These are phyloP conservation scores for Paelopatides confundens DNA, from an alignment of 53 echinoderm and acorn worm genomes.

Conservation along the genomic window DNA sequence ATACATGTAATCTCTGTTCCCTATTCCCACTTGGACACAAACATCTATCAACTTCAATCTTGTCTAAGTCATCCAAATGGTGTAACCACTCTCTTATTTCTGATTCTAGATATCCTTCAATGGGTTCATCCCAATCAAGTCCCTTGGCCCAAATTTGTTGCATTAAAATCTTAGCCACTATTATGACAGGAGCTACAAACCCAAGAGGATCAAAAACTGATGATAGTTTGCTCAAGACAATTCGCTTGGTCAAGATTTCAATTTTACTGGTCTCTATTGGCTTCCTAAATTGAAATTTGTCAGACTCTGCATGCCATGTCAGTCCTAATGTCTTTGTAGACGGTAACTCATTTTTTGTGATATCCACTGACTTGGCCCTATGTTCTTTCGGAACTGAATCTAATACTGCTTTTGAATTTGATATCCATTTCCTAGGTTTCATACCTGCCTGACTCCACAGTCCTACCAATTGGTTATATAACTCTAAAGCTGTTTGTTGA, in stretches of 20 bases:
- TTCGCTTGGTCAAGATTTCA: neutral
- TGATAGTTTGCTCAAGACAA: slow-evolving; percentile 40
- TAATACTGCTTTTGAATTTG: slow-evolving; percentile 62
- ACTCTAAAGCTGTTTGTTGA: neutral
- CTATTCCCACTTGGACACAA: neutral
- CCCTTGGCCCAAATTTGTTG: slow-evolving; percentile 69
- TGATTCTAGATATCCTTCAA: slow-evolving; percentile 46
- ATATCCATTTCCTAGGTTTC: slow-evolving; percentile 55
- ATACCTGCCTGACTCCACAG: slow-evolving; percentile 1
- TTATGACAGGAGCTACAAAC: slow-evolving; percentile 70
- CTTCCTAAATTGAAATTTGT: slow-evolving; percentile 65
- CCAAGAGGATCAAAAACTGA: slow-evolving; percentile 80
- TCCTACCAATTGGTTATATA: neutral
- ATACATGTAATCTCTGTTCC: neutral
- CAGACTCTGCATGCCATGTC: slow-evolving; percentile 73
- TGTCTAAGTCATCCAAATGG: neutral
- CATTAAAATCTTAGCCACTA: slow-evolving; percentile 71
- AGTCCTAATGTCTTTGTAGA: slow-evolving; percentile 61
- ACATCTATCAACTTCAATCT: slow-evolving; percentile 14
- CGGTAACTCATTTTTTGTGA: slow-evolving; percentile 47
- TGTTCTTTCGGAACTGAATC: slow-evolving; percentile 58
- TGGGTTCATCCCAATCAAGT: slow-evolving; percentile 74
- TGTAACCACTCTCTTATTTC: neutral
- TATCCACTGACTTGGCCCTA: slow-evolving; percentile 52
- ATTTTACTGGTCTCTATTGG: neutral